Conservation (phyloP, 2,797 vertebrate species). For the Urophycis tenuis region DNA sequence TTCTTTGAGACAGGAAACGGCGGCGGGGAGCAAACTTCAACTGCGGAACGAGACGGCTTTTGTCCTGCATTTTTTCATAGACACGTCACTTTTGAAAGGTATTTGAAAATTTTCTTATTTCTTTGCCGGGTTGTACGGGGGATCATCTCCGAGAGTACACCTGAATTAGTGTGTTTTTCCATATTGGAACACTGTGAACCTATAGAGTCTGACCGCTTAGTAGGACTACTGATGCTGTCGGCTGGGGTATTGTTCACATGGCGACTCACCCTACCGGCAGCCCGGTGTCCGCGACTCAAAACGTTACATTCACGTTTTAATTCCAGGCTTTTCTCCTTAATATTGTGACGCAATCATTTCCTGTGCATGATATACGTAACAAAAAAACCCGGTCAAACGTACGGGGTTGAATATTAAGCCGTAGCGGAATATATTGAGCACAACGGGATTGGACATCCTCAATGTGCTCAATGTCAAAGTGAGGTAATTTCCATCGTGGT, state of each 20-base stretch:
- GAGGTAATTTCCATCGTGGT: slow-evolving; percentile 54
- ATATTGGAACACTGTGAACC: not conserved
- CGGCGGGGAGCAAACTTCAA: slow-evolving; percentile 23
- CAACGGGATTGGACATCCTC: slow-evolving; percentile 20
- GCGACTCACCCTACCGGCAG: slow-evolving; percentile 49
- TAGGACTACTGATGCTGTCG: slow-evolving; percentile 30
- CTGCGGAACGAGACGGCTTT: slow-evolving; percentile 56
- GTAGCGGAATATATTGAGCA: not conserved
- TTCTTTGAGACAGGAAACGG: slow-evolving; percentile 45
- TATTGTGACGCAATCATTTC: not conserved
- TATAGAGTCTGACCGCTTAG: not conserved
- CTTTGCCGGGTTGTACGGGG: not conserved
- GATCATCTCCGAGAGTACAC: not conserved
- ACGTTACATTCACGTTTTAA: not conserved
- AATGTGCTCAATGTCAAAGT: slow-evolving; percentile 67
- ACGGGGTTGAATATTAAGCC: not conserved
- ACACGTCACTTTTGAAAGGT: slow-evolving; percentile 48
- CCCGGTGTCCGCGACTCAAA: slow-evolving; percentile 49
- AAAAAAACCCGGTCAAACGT: not conserved
- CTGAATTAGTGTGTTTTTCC: not conserved
- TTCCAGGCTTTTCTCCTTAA: not conserved
- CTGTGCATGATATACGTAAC: not conserved
- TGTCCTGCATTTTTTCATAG: slow-evolving; percentile 50
- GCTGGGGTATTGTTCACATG: slow-evolving; percentile 69
- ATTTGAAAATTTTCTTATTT: slow-evolving; percentile 26